These are phyloP conservation scores for Hirtodrosophila confusa DNA, from an alignment of 2,888 invertebrate genomes.

Conservation along the genomic window DNA sequence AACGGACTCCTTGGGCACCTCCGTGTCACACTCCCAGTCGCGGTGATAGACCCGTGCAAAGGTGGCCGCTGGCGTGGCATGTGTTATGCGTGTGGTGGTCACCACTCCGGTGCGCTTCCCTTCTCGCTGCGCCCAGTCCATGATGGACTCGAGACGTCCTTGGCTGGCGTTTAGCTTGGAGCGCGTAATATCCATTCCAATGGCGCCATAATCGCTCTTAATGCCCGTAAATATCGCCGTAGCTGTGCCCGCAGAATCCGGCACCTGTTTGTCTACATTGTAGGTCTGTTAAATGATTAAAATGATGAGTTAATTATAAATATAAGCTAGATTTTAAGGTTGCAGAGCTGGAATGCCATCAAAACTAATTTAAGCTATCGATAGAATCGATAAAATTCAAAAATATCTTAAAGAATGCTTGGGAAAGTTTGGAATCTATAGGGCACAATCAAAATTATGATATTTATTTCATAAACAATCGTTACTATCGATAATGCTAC, in stretches of 20 bases:
- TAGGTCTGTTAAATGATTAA: slow-evolving; percentile 86
- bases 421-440: too few relatives aligned
- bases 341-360: too few relatives aligned
- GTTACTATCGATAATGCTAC: neutral
- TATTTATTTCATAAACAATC: too few relatives aligned
- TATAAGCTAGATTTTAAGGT: too few relatives aligned
- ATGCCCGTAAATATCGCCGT: slow-evolving; percentile 88
- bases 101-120: slow-evolving; percentile 87
- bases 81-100: slow-evolving; percentile 88
- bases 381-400: neutral
- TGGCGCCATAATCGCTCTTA: slow-evolving; percentile 86
- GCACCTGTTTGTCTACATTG: slow-evolving; percentile 88
- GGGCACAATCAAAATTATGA: too few relatives aligned
- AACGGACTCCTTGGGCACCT: slow-evolving; percentile 82
- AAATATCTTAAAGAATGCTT: too few relatives aligned
- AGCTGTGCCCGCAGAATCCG: slow-evolving; percentile 89
- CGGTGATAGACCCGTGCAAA: slow-evolving; percentile 86
- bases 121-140: slow-evolving; percentile 86
- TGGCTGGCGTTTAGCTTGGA: slow-evolving; percentile 80
- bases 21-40: slow-evolving; percentile 87
- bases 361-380: too few relatives aligned
- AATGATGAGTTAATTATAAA: too few relatives aligned
- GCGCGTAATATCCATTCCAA: slow-evolving; percentile 85
- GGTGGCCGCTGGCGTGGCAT: slow-evolving; percentile 87
- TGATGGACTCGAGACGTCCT: slow-evolving; percentile 85